Conservation (phyloP, 2,888 invertebrate genomes). For the Ariolimax columbianus region DNA sequence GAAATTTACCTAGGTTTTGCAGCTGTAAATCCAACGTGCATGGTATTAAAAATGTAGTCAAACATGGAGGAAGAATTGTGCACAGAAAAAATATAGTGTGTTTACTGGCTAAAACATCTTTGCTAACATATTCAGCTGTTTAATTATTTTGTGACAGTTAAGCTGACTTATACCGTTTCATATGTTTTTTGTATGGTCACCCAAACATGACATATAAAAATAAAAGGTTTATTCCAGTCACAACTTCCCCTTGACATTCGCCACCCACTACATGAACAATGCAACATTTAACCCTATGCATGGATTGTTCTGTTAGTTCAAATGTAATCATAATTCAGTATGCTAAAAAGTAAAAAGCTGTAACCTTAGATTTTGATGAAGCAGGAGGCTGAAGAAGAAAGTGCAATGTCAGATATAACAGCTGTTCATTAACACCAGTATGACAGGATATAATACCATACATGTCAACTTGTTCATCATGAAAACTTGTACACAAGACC, state of each 20-base stretch:
- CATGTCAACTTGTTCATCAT: no score
- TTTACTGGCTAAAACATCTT: not conserved
- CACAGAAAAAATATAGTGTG: not conserved
- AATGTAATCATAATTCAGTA: not conserved
- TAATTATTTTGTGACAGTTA: not conserved
- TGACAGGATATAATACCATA: not conserved
- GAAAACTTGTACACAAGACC: no score
- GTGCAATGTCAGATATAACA: conserved; percentile 6
- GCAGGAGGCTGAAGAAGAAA: conserved; percentile 41
- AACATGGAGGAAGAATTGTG: not conserved
- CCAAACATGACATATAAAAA: not conserved
- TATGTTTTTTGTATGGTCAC: not conserved
- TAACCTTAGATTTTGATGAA: conserved; percentile 45
- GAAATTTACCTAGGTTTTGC: no score
- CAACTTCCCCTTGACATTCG: not conserved
- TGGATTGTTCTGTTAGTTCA: not conserved
- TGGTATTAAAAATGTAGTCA: not conserved
- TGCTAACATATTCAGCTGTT: not conserved
- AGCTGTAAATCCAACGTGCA: no score
- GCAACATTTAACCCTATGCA: not conserved
- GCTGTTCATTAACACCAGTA: not conserved
- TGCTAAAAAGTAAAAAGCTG: not conserved
- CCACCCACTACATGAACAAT: not conserved
- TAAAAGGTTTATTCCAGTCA: not conserved
- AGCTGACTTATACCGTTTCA: not conserved